These are phyloP conservation scores for Entelurus aequoreus DNA, from an alignment of 2,113 vertebrate species.

Conservation along the genomic window DNA sequence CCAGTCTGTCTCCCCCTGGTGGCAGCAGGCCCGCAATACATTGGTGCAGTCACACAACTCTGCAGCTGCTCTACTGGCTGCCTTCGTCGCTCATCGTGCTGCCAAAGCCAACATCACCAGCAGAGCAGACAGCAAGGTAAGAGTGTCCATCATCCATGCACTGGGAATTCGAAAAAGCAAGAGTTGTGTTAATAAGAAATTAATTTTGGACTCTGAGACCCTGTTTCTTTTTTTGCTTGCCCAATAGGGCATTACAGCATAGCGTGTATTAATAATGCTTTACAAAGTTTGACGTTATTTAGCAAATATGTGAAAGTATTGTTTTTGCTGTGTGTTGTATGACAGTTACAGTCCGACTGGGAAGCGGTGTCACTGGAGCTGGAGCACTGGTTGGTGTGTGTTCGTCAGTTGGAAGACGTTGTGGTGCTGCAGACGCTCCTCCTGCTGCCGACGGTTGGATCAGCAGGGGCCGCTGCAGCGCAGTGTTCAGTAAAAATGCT, in stretches of 20 bases:
- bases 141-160: not conserved
- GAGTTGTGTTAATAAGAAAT: not conserved
- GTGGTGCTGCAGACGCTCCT: slow-evolving; percentile 89
- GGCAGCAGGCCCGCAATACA: slow-evolving; percentile 88
- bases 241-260: too few species aligned
- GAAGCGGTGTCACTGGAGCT: slow-evolving; percentile 91
- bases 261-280: too few species aligned
- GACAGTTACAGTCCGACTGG: slow-evolving; percentile 78
- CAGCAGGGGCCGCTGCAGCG: slow-evolving; percentile 67
- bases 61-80: slow-evolving; percentile 84
- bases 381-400: slow-evolving; percentile 91
- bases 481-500: slow-evolving; percentile 85
- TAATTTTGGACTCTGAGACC: too few species aligned
- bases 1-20: slow-evolving; percentile 92
- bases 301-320: not conserved
- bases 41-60: slow-evolving; percentile 84
- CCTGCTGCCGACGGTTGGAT: slow-evolving; percentile 55
- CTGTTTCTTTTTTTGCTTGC: not conserved
- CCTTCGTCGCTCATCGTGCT: slow-evolving; percentile 79
- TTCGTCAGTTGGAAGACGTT: slow-evolving; percentile 89
- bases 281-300: too few species aligned
- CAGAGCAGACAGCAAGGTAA: slow-evolving; percentile 78
- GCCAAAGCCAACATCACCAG: slow-evolving; percentile 77
- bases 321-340: slow-evolving; percentile 7
- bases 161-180: not conserved